These are phyloP conservation scores for Pogonomyrmex californicus DNA, from an alignment of 1,140 invertebrate genomes.

Conservation along the genomic window DNA sequence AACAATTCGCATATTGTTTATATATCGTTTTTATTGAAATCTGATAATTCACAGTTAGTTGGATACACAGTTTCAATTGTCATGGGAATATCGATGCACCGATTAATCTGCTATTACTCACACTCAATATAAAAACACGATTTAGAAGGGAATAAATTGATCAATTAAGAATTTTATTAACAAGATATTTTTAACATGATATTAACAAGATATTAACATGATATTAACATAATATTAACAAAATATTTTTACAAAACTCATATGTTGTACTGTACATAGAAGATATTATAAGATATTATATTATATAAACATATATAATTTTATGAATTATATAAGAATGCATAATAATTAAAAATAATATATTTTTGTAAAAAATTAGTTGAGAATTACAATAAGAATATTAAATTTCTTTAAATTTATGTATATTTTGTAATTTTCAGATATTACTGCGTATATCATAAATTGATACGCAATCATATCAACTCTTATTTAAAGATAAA, in stretches of 20 bases:
- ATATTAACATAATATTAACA: background rate
- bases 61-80: background rate
- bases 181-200: background rate
- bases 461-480: slow-evolving; percentile 9
- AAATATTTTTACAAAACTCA: background rate
- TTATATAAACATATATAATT: background rate
- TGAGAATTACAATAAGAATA: background rate
- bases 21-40: slow-evolving; percentile 15
- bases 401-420: slow-evolving; percentile 1
- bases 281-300: background rate
- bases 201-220: background rate
- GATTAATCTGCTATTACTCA: background rate
- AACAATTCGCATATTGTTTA: background rate
- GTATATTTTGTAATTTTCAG: background rate
- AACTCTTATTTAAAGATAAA: background rate
- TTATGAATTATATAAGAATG: background rate
- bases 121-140: background rate
- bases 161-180: background rate
- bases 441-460: background rate
- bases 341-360: background rate
- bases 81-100: background rate
- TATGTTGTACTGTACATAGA: background rate
- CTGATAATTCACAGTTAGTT: slow-evolving; percentile 5
- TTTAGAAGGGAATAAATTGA: background rate
- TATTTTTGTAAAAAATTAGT: background rate